Evolutionary conservation across 2,888 invertebrate genomes (phyloP).

Genomic region (Embidobia sp.): DNA sequence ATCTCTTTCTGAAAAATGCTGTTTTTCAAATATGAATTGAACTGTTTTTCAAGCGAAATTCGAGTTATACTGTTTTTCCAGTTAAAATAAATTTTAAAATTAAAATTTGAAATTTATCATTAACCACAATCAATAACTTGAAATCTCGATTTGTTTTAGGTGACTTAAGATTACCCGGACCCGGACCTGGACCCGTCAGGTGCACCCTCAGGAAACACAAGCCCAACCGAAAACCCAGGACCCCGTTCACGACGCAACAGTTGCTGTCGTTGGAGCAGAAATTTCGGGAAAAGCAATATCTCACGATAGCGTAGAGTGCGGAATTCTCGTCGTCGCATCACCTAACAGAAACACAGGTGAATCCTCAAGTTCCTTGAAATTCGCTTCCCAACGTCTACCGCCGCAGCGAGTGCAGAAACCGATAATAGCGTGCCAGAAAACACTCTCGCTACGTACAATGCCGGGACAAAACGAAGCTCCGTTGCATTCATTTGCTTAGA

Average conservation of each 20-base stretch:
- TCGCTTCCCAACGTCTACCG: conserved; percentile 1
- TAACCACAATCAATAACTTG: neutral
- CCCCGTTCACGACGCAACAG: conserved; percentile 99
- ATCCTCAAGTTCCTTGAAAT: neutral
- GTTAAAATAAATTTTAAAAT: too few relatives aligned
- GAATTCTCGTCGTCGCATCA: conserved; percentile 97
- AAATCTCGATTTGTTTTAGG: conserved; percentile 82
- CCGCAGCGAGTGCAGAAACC: conserved; percentile 23
- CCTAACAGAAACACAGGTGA: conserved; percentile 94
- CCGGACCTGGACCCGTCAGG: conserved; percentile 91
- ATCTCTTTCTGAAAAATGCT: too few relatives aligned
- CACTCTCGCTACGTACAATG: conserved; percentile 75
- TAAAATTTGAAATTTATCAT: neutral
- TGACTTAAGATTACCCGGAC: conserved; percentile 80
- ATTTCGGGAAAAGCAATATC: conserved; percentile 97
- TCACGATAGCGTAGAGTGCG: conserved; percentile 98
- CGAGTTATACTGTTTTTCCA: too few relatives aligned
- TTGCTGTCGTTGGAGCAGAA: conserved; percentile 96
- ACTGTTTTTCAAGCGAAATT: too few relatives aligned
- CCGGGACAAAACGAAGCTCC: conserved; percentile 78
- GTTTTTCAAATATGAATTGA: too few relatives aligned
- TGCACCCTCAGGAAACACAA: conserved; percentile 98
- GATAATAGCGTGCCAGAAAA: conserved; percentile 75
- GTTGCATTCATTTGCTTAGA: conserved; percentile 79
- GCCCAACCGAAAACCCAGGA: conserved; percentile 98